Evolutionary conservation across 2,888 invertebrate genomes (phyloP), one percentile per base, ranked within the genome.

Genomic region (Melanotus villosus): DNA sequence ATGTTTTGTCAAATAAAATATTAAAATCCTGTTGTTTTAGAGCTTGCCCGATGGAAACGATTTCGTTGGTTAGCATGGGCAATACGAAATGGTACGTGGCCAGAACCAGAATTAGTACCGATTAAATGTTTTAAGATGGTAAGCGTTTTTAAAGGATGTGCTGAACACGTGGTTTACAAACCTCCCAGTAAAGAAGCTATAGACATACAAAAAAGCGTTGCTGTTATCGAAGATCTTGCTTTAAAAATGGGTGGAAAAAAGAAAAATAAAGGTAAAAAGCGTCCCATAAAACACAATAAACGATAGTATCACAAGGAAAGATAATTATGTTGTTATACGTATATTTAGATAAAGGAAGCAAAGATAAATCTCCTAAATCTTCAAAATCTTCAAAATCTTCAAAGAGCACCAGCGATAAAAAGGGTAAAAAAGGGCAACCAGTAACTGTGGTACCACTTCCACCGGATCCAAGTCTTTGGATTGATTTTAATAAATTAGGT

Each of bases 31-130:
- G n/a, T n/a, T 26, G 5, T 34, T 38, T 57, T 52, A 82, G 83
- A 83, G 19, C 75, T 83, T 43, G 80, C 82, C 7, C 75, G 77
- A 23, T 87, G 87, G 87, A 86, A 87, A 76, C 71, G 80, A 4
- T 83, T 82, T 73, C 82, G 87, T 4, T 87, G 86, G 85, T 64
- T 85, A 43, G 79, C 82, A 34, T 87, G 87, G 87, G 86, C 86
- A 1, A 80, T 82, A 9, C 66, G 76, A 1, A 79, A 81, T 36
- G 84, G 84, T 1, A 65, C 83, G 6, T 77, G 81, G 71, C 73
- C 78, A 5, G 75, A 76, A 0, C 77, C 80, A 14, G 75, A 77
- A 21, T 36, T 67, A 3, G 58, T 74, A 4, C 77, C 78, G 0
- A 79, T 81, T 14, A 80, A 77, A 67, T 81, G 78, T 41, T 73